Evolutionary conservation across 2,797 vertebrate genomes (phyloP).

Genomic region (Acanthornis magna): DNA sequence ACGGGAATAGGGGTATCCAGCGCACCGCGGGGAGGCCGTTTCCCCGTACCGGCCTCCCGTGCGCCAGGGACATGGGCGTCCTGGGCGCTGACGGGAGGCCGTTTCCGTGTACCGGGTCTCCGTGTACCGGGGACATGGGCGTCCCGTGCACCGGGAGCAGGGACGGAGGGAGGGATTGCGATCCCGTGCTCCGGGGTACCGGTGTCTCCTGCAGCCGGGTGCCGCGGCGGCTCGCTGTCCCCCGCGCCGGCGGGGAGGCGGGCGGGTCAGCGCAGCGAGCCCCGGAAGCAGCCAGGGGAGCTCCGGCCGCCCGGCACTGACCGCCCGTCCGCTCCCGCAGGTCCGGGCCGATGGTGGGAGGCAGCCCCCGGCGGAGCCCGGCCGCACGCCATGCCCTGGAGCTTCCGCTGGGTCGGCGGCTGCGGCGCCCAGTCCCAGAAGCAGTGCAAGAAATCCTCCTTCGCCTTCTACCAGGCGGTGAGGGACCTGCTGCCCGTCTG

Average conservation of each 20-base stretch:
- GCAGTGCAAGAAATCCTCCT: slow-evolving; percentile 88
- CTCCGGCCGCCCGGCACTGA: background rate
- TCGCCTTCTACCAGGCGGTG: slow-evolving; percentile 92
- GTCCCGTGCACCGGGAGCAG: background rate
- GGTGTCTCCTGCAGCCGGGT: background rate
- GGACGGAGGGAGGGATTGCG: background rate
- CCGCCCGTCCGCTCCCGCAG: background rate
- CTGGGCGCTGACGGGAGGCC: background rate
- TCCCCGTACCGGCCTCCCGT: background rate
- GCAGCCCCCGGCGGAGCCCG: background rate
- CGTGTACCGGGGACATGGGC: background rate
- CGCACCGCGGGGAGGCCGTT: background rate
- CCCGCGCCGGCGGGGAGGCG: background rate
- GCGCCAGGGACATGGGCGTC: background rate
- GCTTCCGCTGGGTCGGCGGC: slow-evolving; percentile 68
- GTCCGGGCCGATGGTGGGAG: slow-evolving; percentile 15
- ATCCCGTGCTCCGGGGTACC: background rate
- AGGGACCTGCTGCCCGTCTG: slow-evolving; percentile 88
- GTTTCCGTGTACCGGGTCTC: background rate
- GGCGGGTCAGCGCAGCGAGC: background rate
- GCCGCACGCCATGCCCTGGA: slow-evolving; percentile 83
- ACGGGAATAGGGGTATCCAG: background rate
- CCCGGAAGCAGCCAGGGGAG: background rate
- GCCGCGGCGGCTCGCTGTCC: background rate
- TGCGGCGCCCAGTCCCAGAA: slow-evolving; percentile 83